phyloP scores from a whole-genome alignment of 2,797 vertebrate species.

The Ctenochaetus hawaiiensis region DNA sequence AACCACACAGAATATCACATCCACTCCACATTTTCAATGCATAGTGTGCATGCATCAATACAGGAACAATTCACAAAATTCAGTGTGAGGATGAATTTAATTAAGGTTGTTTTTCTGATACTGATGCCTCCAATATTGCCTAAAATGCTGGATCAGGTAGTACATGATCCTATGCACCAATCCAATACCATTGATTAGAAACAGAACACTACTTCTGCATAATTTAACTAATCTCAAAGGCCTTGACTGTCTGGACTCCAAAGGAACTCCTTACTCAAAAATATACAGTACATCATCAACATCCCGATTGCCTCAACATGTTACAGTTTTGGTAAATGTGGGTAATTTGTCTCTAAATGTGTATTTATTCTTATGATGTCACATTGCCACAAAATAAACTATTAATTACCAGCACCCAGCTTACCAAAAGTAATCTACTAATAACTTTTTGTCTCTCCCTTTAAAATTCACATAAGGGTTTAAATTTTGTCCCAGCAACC shows the following conservation, averaged over 20 bases:
- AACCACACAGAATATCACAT: not conserved
- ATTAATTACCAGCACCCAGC: too few relatives aligned
- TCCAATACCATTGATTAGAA: too few relatives aligned
- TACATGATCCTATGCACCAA: too few relatives aligned
- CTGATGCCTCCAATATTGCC: too few relatives aligned
- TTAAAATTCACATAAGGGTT: too few relatives aligned
- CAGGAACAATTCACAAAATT: not conserved
- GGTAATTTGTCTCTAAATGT: not conserved
- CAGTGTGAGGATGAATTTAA: not conserved
- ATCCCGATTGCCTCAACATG: not conserved
- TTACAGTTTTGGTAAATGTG: not conserved
- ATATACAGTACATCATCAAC: not conserved
- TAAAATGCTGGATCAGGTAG: too few relatives aligned
- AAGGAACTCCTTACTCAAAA: not conserved
- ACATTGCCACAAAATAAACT: not conserved
- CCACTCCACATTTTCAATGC: not conserved
- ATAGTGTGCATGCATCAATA: not conserved
- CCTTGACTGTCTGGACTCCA: not conserved
- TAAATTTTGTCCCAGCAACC: too few relatives aligned
- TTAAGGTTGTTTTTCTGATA: not conserved
- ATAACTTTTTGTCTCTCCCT: too few relatives aligned
- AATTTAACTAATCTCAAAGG: not conserved
- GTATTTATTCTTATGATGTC: not conserved
- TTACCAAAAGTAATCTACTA: too few relatives aligned
- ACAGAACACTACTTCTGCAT: not conserved